A percentile compares a stretch with the other conserved stretches of the same genome.
phyloP scores from a whole-genome alignment of 2,888 invertebrate genomes.

The Scrobipalpa costella region DNA sequence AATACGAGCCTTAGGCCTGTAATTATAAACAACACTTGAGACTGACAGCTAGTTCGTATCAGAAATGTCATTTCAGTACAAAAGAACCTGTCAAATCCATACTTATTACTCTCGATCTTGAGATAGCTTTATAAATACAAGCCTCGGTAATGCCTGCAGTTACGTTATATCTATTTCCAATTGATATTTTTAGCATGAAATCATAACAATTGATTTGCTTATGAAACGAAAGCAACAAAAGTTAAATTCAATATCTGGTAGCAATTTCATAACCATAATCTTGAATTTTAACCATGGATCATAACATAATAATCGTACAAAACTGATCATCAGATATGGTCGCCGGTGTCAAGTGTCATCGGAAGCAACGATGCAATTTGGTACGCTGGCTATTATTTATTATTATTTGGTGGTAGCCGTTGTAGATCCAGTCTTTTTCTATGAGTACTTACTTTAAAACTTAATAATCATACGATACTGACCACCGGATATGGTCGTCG shows the following conservation, averaged over 20 bases:
- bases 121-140: no score
- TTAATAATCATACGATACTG: neutral
- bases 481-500: conserved; percentile 13
- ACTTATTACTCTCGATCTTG: no score
- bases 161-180: neutral
- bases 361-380: neutral
- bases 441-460: no score
- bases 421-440: no score
- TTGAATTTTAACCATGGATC: neutral
- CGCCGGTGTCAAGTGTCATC: neutral
- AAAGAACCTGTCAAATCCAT: no score
- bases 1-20: no score
- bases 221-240: neutral
- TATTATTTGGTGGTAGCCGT: neutral
- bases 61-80: no score
- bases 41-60: no score
- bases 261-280: neutral
- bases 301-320: neutral
- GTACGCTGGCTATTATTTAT: neutral
- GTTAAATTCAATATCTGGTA: neutral
- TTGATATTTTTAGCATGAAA: neutral
- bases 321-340: conserved; percentile 4
- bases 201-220: neutral
- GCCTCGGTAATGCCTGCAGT: no score
- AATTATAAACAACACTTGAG: no score